Evolutionary conservation across 2,888 invertebrate genomes (phyloP).

Genomic region (Norana najaformis): DNA sequence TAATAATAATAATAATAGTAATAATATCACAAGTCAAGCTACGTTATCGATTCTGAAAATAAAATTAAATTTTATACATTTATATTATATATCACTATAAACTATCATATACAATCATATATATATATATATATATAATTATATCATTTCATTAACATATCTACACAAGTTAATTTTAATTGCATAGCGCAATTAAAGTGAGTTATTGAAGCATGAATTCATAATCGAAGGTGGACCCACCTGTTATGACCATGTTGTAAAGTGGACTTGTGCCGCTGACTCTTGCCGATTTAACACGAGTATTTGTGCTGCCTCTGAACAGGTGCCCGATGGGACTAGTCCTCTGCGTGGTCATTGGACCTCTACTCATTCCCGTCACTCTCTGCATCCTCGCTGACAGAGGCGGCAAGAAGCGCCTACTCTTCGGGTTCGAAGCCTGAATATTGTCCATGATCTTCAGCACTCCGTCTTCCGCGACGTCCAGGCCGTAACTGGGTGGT

Average conservation of each 20-base stretch:
- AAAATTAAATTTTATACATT: no score
- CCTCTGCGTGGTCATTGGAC: background rate
- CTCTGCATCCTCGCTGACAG: slow-evolving; percentile 15
- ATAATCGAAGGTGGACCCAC: background rate
- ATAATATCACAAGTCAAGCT: no score
- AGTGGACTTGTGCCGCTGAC: background rate
- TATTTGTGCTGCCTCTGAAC: background rate
- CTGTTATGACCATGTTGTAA: slow-evolving; percentile 9
- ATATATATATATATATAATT: no score
- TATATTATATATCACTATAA: no score
- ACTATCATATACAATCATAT: no score
- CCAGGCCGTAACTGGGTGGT: background rate
- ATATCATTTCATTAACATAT: no score
- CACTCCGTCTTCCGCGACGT: background rate
- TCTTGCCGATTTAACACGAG: background rate
- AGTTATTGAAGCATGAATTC: background rate
- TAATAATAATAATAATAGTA: no score
- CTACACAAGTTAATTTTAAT: no score
- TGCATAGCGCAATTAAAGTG: background rate
- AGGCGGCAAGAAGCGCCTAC: background rate
- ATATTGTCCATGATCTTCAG: slow-evolving; percentile 14
- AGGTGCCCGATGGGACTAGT: background rate
- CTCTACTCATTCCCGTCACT: background rate
- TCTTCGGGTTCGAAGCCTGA: background rate
- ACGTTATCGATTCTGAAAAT: no score